phyloP scores from a whole-genome alignment of 2,797 vertebrate species.

The Cyclura pinguis region DNA sequence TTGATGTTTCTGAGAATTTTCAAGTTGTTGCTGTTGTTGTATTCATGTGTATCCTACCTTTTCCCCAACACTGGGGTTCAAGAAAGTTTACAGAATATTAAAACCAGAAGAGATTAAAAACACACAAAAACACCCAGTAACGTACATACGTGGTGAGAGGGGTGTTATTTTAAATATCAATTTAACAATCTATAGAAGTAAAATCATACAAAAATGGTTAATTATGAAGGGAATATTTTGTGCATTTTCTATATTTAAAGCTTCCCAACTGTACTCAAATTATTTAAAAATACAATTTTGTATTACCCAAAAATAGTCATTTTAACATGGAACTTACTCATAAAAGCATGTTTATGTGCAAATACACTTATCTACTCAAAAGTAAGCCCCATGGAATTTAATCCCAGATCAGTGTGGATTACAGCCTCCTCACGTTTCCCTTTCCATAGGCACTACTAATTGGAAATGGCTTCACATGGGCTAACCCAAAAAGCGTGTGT shows the following conservation, averaged over 20 bases:
- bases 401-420: background rate
- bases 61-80: too few relatives aligned
- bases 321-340: background rate
- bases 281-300: background rate
- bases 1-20: background rate
- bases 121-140: too few relatives aligned
- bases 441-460: background rate
- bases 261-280: background rate
- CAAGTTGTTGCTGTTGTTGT: background rate
- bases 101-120: too few relatives aligned
- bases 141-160: too few relatives aligned
- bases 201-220: too few relatives aligned
- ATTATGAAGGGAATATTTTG: too few relatives aligned
- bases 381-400: background rate
- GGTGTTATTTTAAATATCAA: too few relatives aligned
- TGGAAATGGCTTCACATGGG: background rate
- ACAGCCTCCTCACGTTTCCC: background rate
- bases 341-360: background rate
- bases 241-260: background rate
- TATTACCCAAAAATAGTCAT: background rate
- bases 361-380: background rate
- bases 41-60: background rate
- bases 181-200: too few relatives aligned
- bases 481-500: too few relatives aligned
- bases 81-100: too few relatives aligned